Base-by-base conservation (phyloP, 2,888 invertebrate genomes). In the Oscheius sp. region DNA sequence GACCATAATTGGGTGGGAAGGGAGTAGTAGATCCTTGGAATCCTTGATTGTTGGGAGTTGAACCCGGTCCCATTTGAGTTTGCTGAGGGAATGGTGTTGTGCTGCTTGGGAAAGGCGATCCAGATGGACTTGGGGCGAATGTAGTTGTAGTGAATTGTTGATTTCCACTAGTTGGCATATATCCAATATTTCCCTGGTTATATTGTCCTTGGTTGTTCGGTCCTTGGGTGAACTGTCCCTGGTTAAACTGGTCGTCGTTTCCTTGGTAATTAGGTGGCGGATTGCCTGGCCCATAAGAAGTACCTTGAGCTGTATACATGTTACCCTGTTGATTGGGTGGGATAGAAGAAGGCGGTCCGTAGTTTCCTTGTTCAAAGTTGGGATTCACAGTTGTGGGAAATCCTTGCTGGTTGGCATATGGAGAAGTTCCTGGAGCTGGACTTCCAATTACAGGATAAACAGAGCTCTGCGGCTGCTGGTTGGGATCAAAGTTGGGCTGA, bases 121-220 rank as follows among this genome's bases (percentile, higher is more conserved):
- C 21, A 18, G 25, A 49, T 29, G 49, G 55, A 35, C 55, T 35
- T 9, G 66, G 35, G 3, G 35, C 35, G 9, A 35, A 25, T 9
- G 64, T 25, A n/a, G 66, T 49, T 6, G 66, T 18, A 1, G 27
- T n/a, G 43, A 55, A 55, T 43, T 52, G 52, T 43, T 29, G 35
- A n/a, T 21, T 23, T 2, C 21, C n/a, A 7, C 13, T 18, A 43
- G 68, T 35, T 25, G 69, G 69, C 18, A 52, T 55, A 7, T 16
- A 52, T 1, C 46, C 45, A n/a, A 18, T n/a, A n/a, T 27, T 25
- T 3, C 69, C 69, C 35, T 69, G 69, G 16, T 53, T 69, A 41
- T 41, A 56, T 23, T 69, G 61, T 18, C 61, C 61, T 23, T 61
- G 41, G 41, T 61, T 61, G 7, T 6, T 18, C 25, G 41, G 61